Evolutionary conservation across 2,113 vertebrate genomes (phyloP).

Genomic region (Arenaria interpres): DNA sequence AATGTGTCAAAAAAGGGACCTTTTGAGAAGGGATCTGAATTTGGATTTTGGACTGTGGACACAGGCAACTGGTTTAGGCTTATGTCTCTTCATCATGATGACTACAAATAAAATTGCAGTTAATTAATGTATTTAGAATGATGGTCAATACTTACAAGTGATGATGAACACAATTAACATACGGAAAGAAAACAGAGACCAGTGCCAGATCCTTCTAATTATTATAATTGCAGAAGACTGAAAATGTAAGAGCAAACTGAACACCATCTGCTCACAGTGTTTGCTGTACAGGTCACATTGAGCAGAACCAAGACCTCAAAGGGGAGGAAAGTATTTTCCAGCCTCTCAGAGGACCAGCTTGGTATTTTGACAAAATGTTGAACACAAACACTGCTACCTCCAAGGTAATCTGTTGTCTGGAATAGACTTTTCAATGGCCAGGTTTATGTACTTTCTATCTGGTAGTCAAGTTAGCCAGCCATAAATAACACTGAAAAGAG

Average conservation of each 20-base stretch:
- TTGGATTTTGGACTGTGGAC: neutral
- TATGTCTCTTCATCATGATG: neutral
- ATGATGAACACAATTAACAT: neutral
- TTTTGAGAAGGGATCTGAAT: neutral
- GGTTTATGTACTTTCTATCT: conserved; percentile 27
- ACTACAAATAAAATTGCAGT: neutral
- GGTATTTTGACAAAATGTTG: conserved; percentile 46
- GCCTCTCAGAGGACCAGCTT: neutral
- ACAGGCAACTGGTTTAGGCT: neutral
- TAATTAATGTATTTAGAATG: neutral
- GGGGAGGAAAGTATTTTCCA: conserved; percentile 36
- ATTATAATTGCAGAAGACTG: conserved; percentile 30
- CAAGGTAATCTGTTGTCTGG: conserved; percentile 42
- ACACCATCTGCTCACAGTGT: neutral
- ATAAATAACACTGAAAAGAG: conserved; percentile 56
- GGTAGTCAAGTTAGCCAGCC: neutral
- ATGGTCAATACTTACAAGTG: neutral
- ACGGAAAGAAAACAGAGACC: conserved; percentile 2
- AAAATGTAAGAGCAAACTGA: conserved; percentile 18
- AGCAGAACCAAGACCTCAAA: conserved; percentile 15
- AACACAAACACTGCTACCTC: conserved; percentile 23
- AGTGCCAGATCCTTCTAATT: conserved; percentile 17
- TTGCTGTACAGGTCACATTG: neutral
- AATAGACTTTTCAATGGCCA: conserved; percentile 36
- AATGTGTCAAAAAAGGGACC: neutral